Conservation (phyloP, 2,888 invertebrate genomes). For the Thecocarcelia acutangulata region DNA sequence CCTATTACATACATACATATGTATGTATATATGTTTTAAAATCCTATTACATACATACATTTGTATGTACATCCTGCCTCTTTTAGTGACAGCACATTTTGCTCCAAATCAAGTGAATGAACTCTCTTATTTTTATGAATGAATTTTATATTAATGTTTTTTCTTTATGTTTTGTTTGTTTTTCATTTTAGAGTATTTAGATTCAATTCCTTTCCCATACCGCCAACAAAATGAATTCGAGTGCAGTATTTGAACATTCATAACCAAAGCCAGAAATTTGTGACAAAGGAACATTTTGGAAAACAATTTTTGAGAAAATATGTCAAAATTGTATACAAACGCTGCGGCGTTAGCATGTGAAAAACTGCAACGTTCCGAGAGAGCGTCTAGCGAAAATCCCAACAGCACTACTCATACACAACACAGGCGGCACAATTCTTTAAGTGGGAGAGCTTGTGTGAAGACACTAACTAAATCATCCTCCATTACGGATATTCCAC, state of each 20-base stretch:
- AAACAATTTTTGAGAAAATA: constrained; percentile 37
- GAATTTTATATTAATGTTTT: constrained; percentile 8
- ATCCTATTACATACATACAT: constrained; percentile 45
- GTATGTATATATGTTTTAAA: constrained; percentile 11
- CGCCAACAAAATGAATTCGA: constrained; percentile 49
- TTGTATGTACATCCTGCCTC: constrained; percentile 46
- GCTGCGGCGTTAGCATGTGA: constrained; percentile 77
- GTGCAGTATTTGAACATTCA: constrained; percentile 23
- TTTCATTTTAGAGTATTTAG: constrained; percentile 60
- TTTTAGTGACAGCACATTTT: constrained; percentile 12
- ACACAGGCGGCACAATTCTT: constrained; percentile 73
- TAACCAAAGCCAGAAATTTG: constrained; percentile 5
- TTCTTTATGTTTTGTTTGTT: constrained; percentile 9
- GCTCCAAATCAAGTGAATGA: constrained; percentile 56
- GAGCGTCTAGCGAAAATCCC: constrained; percentile 70
- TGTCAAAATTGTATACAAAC: constrained; percentile 52
- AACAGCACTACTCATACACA: constrained; percentile 67
- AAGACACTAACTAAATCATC: constrained; percentile 53
- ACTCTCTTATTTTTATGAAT: constrained; percentile 50
- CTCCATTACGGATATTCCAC: constrained; percentile 61
- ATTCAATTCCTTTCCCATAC: constrained; percentile 23
- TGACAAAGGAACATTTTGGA: constrained; percentile 3
- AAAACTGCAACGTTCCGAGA: constrained; percentile 72
- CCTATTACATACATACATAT: constrained; percentile 5
- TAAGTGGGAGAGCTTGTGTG: constrained; percentile 59